Base-by-base conservation (phyloP, 2,888 invertebrate species). In the Agelastica alni region DNA sequence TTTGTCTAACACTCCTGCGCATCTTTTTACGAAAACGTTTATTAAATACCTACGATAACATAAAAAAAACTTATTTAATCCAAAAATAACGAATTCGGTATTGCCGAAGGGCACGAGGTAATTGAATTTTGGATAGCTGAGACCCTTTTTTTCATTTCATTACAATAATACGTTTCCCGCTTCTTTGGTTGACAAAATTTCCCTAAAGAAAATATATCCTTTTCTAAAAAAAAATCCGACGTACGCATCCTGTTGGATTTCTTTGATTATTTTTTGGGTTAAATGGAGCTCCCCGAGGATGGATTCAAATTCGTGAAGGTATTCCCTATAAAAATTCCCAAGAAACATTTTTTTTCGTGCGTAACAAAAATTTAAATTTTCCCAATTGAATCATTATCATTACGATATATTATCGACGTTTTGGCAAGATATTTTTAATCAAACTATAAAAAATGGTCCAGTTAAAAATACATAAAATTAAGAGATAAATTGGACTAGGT, bases 101-200 rank as follows among this genome's bases (percentile, higher is more conserved):
- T 32, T 34, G 46, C 39, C 30, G 16, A 22, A 34, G 43, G 44
- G 43, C 31, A 44, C 48, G 28, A n/a, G 22, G 43, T 51, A 46
- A 55, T 51, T 41, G 46, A 51, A 46, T 45, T 42, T 26, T 17
- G 51, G 12, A 30, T 16, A 44, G 12, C 16, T 22, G 20, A 37
- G 30, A 42, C 41, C 41, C 46, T n/a, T n/a, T 47, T 46, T 51
- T 51, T 46, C 51, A 51, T 55, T 51, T 42, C 43, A 20, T 55
- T 51, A 51, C 46, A 46, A 51, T 46, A 46, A 45, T 30, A 48
- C 18, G 31, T 45, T 45, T 14, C 22, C 45, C n/a, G 34, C 22
- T 45, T 10, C 45, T 34, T 9, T 39, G 30, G 39, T 48, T 32
- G 48, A 41, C 48, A 31, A 39, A 39, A 48, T 48, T 48, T 48